Evolutionary conservation across 2,113 vertebrate genomes (phyloP).

Genomic region (Kryptolebias marmoratus): DNA sequence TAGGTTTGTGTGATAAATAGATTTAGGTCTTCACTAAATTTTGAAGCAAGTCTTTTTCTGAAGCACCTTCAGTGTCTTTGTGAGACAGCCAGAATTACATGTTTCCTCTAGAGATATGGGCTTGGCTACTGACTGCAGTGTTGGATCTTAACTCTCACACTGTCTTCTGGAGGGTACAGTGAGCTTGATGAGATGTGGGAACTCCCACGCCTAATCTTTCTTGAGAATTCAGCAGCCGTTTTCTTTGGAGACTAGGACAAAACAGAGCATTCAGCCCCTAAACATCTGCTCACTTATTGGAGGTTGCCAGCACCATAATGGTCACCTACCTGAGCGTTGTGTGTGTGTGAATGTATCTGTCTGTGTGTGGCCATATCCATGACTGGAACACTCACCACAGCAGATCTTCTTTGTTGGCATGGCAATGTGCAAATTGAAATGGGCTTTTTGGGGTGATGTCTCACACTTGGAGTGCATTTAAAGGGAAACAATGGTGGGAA

Average conservation of each 20-base stretch:
- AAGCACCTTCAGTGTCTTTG: constrained; percentile 27
- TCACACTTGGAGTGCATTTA: constrained; percentile 42
- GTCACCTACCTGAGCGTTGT: constrained; percentile 41
- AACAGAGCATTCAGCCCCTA: constrained; percentile 52
- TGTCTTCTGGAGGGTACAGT: constrained; percentile 44
- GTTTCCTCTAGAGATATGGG: constrained; percentile 28
- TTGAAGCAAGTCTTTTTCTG: not conserved
- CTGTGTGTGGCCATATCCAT: constrained; percentile 5
- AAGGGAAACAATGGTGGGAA: constrained; percentile 24
- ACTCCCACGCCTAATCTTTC: constrained; percentile 67
- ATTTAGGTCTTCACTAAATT: not conserved
- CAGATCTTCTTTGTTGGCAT: constrained; percentile 49
- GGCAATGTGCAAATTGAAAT: constrained; percentile 47
- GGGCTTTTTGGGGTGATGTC: constrained; percentile 29
- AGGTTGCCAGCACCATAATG: constrained; percentile 35
- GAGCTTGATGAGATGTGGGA: constrained; percentile 65
- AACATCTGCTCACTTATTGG: constrained; percentile 71
- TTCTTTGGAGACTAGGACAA: constrained; percentile 52
- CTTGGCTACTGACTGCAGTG: constrained; percentile 14
- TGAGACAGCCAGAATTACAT: constrained; percentile 23
- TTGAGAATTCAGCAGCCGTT: constrained; percentile 54
- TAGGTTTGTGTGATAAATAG: constrained; percentile 11
- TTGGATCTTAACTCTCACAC: constrained; percentile 39
- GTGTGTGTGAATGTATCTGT: constrained; percentile 3
- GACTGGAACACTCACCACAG: constrained; percentile 10